Conservation (phyloP, 2,113 vertebrate genomes). For the Actenoides hombroni region DNA sequence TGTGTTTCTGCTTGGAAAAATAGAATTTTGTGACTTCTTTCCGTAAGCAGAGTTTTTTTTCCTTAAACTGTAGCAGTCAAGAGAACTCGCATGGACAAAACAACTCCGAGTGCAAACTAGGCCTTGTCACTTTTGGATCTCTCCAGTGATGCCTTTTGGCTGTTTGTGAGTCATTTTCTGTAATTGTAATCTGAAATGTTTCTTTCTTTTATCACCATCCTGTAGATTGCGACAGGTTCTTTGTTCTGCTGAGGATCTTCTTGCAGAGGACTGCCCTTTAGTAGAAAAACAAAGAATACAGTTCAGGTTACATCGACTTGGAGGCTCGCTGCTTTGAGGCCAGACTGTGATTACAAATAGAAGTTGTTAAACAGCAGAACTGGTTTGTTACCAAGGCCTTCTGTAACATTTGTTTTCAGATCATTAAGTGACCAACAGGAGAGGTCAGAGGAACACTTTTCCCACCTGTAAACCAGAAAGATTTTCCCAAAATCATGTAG, state of each 20-base stretch:
- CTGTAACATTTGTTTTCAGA: background rate
- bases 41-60: background rate
- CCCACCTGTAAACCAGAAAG: background rate
- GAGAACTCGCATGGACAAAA: background rate
- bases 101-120: background rate
- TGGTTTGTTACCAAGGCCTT: background rate
- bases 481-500: background rate
- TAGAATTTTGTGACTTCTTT: background rate
- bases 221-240: background rate
- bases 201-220: background rate
- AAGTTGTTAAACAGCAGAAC: background rate
- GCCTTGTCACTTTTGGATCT: background rate
- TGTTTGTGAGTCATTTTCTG: background rate
- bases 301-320: background rate
- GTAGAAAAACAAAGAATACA: background rate
- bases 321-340: background rate
- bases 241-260: background rate
- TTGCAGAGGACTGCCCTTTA: background rate
- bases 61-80: background rate
- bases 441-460: background rate
- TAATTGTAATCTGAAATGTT: background rate
- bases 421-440: background rate
- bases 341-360: background rate
- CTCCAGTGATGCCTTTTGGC: background rate
- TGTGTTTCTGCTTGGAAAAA: background rate